Evolutionary conservation across 1,140 invertebrate species (phyloP).

Genomic region (Neodiprion pinetum): DNA sequence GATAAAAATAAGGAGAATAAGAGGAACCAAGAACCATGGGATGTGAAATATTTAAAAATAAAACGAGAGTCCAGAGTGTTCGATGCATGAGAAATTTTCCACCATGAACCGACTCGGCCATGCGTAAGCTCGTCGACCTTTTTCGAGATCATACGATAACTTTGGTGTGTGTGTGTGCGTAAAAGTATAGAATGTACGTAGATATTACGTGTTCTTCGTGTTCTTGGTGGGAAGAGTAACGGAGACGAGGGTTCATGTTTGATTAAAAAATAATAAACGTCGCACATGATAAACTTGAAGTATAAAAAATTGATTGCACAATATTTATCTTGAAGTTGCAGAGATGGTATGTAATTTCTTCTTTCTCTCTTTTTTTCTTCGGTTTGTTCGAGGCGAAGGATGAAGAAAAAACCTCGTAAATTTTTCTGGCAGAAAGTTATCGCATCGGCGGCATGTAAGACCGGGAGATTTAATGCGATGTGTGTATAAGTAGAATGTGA

Average conservation of each 20-base stretch:
- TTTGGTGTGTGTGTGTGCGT: neutral
- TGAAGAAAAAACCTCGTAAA: no score
- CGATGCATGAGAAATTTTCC: slow-evolving; percentile 1
- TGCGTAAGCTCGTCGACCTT: no score
- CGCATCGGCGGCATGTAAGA: no score
- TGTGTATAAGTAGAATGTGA: no score
- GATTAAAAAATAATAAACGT: neutral
- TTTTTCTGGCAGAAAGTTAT: no score
- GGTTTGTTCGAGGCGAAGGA: no score
- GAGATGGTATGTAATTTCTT: no score
- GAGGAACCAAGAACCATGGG: neutral
- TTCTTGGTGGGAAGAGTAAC: neutral
- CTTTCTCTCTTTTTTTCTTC: no score
- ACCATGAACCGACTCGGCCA: neutral
- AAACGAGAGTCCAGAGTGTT: neutral
- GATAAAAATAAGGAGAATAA: neutral
- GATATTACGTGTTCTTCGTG: neutral
- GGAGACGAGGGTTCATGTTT: neutral
- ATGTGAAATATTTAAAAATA: neutral
- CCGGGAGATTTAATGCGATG: no score
- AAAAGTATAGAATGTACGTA: neutral
- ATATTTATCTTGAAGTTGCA: no score
- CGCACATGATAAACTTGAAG: neutral
- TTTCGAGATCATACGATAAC: no score
- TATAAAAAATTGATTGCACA: neutral